Percentiles rank a stretch among this genome's conserved stretches.
Evolutionary conservation across 2,888 invertebrate species (phyloP).

Genomic region (Cephus sareptanus): DNA sequence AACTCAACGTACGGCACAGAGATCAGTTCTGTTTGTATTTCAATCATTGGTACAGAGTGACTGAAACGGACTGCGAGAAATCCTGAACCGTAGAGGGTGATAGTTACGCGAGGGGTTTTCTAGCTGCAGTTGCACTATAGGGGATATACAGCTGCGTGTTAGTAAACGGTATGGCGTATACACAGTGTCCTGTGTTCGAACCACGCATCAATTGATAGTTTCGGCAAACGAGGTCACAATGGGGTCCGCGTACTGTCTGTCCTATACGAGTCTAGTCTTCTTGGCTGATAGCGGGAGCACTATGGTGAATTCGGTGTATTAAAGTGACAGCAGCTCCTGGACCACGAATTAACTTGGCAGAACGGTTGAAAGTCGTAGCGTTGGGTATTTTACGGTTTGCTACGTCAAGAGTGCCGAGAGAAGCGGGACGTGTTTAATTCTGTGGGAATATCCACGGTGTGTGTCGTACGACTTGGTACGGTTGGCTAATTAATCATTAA

Average conservation of each 20-base stretch:
- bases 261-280: not conserved
- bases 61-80: not conserved
- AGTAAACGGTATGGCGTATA: not conserved
- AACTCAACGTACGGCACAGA: slow-evolving; percentile 11
- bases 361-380: not conserved
- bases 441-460: not conserved
- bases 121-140: slow-evolving; percentile 36
- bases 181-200: not conserved
- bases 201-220: slow-evolving; percentile 58
- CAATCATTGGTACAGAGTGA: not conserved
- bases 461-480: not conserved
- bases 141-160: not conserved
- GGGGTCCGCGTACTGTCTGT: slow-evolving; percentile 9
- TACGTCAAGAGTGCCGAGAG: not conserved
- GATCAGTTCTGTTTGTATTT: not conserved
- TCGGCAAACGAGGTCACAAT: slow-evolving; percentile 47
- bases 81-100: not conserved
- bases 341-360: not conserved
- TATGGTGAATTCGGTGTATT: not conserved
- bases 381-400: not conserved
- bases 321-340: not conserved
- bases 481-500: not conserved
- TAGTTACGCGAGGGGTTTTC: slow-evolving; percentile 19
- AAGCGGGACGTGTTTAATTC: not conserved
- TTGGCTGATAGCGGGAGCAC: not conserved